phyloP scores from a whole-genome alignment of 2,888 invertebrate species.

The Emesis russula region DNA sequence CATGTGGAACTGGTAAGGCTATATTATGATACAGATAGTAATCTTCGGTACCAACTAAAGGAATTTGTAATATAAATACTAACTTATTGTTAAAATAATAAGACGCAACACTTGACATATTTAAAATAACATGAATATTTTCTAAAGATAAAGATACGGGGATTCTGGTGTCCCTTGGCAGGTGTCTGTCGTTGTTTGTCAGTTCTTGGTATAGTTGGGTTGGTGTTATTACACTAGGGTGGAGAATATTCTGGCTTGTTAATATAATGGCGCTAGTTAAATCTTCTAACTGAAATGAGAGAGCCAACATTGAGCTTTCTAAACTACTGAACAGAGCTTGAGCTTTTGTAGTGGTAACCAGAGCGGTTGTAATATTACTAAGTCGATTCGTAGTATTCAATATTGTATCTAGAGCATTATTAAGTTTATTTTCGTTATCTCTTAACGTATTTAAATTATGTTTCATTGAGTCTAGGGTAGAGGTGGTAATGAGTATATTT shows the following conservation, averaged over 20 bases:
- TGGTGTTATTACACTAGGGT: constrained; percentile 76
- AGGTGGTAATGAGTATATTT: constrained; percentile 13
- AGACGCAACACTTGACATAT: constrained; percentile 2
- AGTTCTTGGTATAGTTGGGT: constrained; percentile 32
- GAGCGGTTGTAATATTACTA: neutral
- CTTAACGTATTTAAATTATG: neutral
- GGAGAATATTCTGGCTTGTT: constrained; percentile 56
- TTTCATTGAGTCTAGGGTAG: neutral
- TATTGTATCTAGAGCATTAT: neutral
- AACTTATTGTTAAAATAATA: constrained; percentile 64
- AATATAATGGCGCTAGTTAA: constrained; percentile 26
- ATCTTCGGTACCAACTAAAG: constrained; percentile 36
- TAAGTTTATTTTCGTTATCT: neutral
- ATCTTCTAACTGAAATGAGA: constrained; percentile 42
- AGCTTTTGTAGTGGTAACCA: neutral
- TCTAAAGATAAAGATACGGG: neutral
- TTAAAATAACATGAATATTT: neutral
- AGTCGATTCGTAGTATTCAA: neutral
- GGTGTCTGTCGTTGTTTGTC: neutral
- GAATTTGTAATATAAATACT: constrained; percentile 55
- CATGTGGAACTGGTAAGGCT: constrained; percentile 67
- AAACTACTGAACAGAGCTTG: neutral
- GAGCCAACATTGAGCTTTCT: constrained; percentile 18
- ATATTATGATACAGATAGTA: constrained; percentile 63
- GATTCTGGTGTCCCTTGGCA: neutral